Evolutionary conservation across 2,797 vertebrate species (phyloP).

Genomic region (Kryptopterus vitreolus): DNA sequence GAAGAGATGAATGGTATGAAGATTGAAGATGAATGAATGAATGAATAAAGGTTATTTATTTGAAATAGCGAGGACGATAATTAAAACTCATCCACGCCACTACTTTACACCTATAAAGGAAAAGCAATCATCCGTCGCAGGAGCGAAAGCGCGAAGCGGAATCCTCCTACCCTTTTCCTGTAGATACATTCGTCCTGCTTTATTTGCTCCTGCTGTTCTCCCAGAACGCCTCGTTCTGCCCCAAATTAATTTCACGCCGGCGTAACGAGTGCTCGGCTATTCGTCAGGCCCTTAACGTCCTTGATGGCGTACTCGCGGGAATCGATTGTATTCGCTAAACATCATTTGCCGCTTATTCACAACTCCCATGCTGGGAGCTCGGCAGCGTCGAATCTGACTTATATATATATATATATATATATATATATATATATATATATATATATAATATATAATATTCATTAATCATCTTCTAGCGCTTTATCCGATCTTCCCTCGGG

Average conservation of each 20-base stretch:
- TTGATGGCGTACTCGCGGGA: slow-evolving; percentile 37
- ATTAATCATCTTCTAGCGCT: too few relatives aligned
- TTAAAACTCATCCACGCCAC: slow-evolving; percentile 51
- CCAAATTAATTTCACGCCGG: slow-evolving; percentile 23
- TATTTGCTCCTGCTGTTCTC: slow-evolving; percentile 9
- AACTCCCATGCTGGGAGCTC: slow-evolving; percentile 32
- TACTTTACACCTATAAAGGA: not conserved
- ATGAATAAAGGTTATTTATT: too few relatives aligned
- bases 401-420: too few relatives aligned
- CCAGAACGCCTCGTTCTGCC: not conserved
- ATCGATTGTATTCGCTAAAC: slow-evolving; percentile 32
- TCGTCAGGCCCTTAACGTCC: slow-evolving; percentile 33
- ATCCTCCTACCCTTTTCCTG: not conserved
- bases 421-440: too few relatives aligned
- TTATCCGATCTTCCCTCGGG: too few relatives aligned
- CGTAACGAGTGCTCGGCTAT: slow-evolving; percentile 38
- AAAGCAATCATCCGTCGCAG: not conserved
- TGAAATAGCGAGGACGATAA: slow-evolving; percentile 64
- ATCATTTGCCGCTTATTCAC: slow-evolving; percentile 44
- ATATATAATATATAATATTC: too few relatives aligned
- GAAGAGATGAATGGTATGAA: too few relatives aligned
- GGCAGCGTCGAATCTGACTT: too few relatives aligned
- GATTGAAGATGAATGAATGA: too few relatives aligned
- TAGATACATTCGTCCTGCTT: slow-evolving; percentile 10
- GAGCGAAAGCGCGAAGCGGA: not conserved